These are phyloP conservation scores for Zoanthus sansibaricus DNA, from an alignment of 92 coral and sea anemone species.

Conservation along the genomic window DNA sequence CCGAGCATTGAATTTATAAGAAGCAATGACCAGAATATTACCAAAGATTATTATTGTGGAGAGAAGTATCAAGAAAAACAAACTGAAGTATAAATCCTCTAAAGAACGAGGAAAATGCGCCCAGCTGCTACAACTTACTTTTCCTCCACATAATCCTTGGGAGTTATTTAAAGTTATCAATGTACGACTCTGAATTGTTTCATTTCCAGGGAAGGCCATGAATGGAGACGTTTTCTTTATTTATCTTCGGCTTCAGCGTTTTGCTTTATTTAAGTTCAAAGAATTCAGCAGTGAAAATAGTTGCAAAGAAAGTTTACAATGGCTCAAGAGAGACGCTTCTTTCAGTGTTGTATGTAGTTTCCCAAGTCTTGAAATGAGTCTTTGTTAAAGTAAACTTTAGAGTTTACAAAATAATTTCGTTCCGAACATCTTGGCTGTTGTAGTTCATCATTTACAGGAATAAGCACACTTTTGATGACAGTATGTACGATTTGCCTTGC, in stretches of 20 bases:
- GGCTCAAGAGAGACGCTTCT: too few species aligned
- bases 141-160: not conserved
- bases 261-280: too few species aligned
- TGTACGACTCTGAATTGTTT: not conserved
- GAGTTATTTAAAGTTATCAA: not conserved
- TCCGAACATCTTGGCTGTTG: too few species aligned
- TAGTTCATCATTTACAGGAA: too few species aligned
- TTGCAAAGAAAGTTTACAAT: too few species aligned
- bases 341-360: too few species aligned
- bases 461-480: too few species aligned
- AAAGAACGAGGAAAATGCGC: slow-evolving; percentile 1
- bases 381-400: too few species aligned
- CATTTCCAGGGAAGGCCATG: not conserved
- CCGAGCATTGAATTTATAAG: slow-evolving; percentile 63
- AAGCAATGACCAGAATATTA: slow-evolving; percentile 64
- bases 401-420: too few species aligned
- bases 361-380: too few species aligned
- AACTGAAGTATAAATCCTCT: slow-evolving; percentile 14
- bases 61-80: slow-evolving; percentile 26
- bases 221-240: not conserved
- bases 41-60: slow-evolving; percentile 49
- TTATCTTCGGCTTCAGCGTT: not conserved
- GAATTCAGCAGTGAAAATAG: too few species aligned
- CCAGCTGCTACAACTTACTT: not conserved
- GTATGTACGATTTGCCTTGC: too few species aligned